Percentiles rank a stretch among this genome's conserved stretches.
Conservation (phyloP, 2,113 vertebrate genomes). For the Peucedramus taeniatus region DNA sequence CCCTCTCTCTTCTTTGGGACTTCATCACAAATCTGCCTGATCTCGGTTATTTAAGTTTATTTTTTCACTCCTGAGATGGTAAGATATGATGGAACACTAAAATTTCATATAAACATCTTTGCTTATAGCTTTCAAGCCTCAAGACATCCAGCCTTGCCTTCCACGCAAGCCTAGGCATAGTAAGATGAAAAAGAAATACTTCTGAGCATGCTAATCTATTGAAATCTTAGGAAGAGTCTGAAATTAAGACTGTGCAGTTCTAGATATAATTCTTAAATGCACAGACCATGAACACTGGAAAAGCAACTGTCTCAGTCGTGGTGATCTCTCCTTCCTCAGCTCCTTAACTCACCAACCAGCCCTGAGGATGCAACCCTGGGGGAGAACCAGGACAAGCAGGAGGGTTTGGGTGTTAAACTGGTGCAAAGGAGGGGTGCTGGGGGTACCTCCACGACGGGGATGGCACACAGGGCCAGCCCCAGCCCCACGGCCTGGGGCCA, state of each 20-base stretch:
- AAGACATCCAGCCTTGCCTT: neutral
- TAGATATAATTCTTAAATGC: neutral
- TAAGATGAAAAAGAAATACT: neutral
- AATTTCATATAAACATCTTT: slow-evolving; percentile 29
- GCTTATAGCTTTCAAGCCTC: neutral
- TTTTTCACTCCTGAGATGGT: neutral
- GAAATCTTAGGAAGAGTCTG: neutral
- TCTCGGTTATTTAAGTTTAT: slow-evolving; percentile 36
- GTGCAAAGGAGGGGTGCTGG: neutral
- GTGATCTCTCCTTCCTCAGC: neutral
- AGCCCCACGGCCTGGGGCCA: slow-evolving; percentile 66
- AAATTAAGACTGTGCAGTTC: neutral
- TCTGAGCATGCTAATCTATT: neutral
- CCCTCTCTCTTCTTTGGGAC: neutral
- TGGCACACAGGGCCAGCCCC: slow-evolving; percentile 69
- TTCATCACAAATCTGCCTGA: slow-evolving; percentile 24
- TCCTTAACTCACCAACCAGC: neutral
- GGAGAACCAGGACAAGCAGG: neutral
- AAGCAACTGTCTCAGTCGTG: fast-evolving
- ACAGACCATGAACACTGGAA: neutral
- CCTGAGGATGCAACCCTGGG: neutral
- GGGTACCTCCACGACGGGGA: slow-evolving; percentile 73
- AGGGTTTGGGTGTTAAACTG: fast-evolving
- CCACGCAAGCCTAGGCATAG: neutral
- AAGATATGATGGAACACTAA: slow-evolving; percentile 10